Evolutionary conservation across 2,113 vertebrate genomes (phyloP), one percentile per base, ranked within the genome.

Genomic region (Leptobrachium leishanense): DNA sequence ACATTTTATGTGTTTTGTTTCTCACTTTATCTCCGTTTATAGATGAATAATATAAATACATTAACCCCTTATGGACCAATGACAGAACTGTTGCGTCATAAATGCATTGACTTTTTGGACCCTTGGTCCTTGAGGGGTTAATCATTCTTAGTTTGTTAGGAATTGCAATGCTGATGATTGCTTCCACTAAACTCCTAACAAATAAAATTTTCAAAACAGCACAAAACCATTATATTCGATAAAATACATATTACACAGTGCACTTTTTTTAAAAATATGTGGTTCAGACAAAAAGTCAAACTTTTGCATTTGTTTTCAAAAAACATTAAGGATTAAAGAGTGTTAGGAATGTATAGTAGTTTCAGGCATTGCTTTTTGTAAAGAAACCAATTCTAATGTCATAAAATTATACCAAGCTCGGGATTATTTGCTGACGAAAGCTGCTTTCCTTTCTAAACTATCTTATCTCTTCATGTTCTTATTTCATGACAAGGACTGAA

Each of bases 361-460:
- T 15, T 59, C 68, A 43, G 77, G 53, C 68, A 67, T 43, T 68
- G 42, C 70, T 67, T n/a, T 62, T 59, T 73, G 73, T 73, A 44
- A 44, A 46, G 68, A 80, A 74, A 74, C 11, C 41, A 55, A 80
- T 74, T 74, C 67, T 74, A 11, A 68, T 80, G 72, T 59, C 53
- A 39, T 4, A 50, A 74, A 74, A 80, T 68, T 74, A 53, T 74
- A 55, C 50, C 71, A 74, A 74, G 63, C 72, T 67, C 43, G 2
- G 72, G 71, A 81, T 81, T 81, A 81, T 74, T 81, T 81, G 78
- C 71, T 80, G 78, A 80, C 78, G 74, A 68, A 68, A 80, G 78
- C 72, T 81, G 53, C 71, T 81, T 81, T 81, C 64, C 71, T 74
- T 66, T 74, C 72, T 74, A 68, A 81, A 81, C 71, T 80, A 80